Evolutionary conservation across 2,797 vertebrate genomes (phyloP), one percentile per base, ranked within the genome.

Genomic region (Chaenodraco wilsoni): DNA sequence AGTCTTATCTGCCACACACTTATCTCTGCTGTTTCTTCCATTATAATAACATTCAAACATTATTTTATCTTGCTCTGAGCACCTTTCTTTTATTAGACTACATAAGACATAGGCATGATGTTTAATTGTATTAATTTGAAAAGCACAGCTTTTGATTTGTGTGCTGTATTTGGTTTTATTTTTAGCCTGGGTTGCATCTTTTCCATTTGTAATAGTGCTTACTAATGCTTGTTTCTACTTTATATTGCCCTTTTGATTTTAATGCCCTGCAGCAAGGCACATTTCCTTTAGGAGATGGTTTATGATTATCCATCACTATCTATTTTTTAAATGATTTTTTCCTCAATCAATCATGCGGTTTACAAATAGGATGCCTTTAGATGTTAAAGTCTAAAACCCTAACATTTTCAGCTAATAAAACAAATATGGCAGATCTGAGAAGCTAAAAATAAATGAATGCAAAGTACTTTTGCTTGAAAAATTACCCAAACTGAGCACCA

Each of bases 391-490:
- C 16, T 3, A 19, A 14, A 69, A 45, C 17, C 17, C 21, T 4
- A 23, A 43, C 37, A 52, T 14, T 43, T 19, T 51, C 14, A 27
- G 2, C 57, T 57, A 46, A 58, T 37, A 31, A 58, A 54, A 76
- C 3, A 64, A 8, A 69, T 50, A 44, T 23, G 40, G 37, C 33
- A 63, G 31, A 8, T 68, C 4, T 41, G 7, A 72, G 45, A 57
- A 13, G 15, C 33, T 66, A 48, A 15, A 60, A 61, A 17, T 3
- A 3, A 48, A 15, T 5, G 1, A 37, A 37, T 60, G 5, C 16
- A 37, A 31, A 19, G 3, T 16, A 1, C 33, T 33, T 62, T 23
- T 45, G 17, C 19, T 48, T 57, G 2, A 44, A 65, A 65, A 50
- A 19, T 40, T 1, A 14, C 16, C 56, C 12, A 33, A 49, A 55